These are phyloP conservation scores for Erythrocercus mccallii DNA, from an alignment of 2,113 vertebrate genomes.

Conservation along the genomic window DNA sequence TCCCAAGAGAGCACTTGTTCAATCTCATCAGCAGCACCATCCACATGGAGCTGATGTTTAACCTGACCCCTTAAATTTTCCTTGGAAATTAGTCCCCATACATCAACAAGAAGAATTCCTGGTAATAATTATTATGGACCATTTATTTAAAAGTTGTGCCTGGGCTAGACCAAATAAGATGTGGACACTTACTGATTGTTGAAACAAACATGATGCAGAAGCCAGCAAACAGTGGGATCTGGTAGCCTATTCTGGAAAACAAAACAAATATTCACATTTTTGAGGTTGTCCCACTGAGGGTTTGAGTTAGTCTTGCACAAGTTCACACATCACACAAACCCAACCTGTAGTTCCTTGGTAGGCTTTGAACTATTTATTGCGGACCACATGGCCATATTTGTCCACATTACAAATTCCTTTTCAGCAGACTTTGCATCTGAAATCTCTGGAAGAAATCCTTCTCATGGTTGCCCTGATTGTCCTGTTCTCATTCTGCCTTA, in stretches of 20 bases:
- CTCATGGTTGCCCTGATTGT: neutral
- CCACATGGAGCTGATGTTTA: neutral
- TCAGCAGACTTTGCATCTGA: neutral
- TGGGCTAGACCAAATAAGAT: neutral
- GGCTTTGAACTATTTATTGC: neutral
- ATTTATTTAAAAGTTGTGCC: neutral
- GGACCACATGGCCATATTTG: neutral
- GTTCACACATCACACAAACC: neutral
- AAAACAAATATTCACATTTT: conserved; percentile 26
- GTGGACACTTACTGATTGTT: conserved; percentile 88
- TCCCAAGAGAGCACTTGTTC: neutral
- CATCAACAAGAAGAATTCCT: neutral
- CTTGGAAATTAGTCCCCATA: neutral
- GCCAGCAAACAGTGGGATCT: conserved; percentile 93
- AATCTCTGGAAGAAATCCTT: neutral
- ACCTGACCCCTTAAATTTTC: neutral
- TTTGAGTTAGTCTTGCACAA: neutral
- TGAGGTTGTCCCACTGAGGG: neutral
- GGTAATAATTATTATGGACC: neutral
- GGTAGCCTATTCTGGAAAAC: conserved; percentile 91
- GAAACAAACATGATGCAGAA: conserved; percentile 99
- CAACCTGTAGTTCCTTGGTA: neutral
- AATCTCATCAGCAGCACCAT: neutral
- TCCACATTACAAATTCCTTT: neutral
- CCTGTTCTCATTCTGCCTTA: neutral